Evolutionary conservation across 2,888 invertebrate species (phyloP).

Genomic region (Sphecodes monilicornis): DNA sequence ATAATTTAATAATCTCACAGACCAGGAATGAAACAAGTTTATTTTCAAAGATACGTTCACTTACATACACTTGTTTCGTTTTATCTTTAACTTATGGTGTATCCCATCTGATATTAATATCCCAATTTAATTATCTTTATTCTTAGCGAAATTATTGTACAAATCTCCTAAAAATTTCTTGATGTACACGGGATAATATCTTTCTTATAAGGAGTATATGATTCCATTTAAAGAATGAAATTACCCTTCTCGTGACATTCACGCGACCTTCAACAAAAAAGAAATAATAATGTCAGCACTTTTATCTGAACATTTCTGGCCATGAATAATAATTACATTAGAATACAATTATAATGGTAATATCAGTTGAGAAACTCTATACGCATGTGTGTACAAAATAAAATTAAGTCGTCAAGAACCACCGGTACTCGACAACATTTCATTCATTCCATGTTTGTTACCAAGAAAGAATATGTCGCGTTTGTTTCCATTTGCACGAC

Average conservation of each 20-base stretch:
- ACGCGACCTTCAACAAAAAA: too few relatives aligned
- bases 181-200: too few relatives aligned
- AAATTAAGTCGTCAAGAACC: constrained; percentile 12
- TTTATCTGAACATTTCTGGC: too few relatives aligned
- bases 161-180: too few relatives aligned
- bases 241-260: too few relatives aligned
- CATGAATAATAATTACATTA: not conserved
- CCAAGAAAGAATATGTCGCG: constrained; percentile 36
- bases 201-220: too few relatives aligned
- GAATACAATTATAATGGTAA: not conserved
- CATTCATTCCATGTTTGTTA: constrained; percentile 47
- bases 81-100: not conserved
- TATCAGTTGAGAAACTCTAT: not conserved
- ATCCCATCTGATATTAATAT: not conserved
- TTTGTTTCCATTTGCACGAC: too few relatives aligned
- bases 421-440: constrained; percentile 22
- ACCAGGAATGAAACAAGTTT: constrained; percentile 6
- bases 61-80: constrained; percentile 7
- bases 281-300: too few relatives aligned
- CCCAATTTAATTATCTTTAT: not conserved
- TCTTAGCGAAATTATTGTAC: too few relatives aligned
- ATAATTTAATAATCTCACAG: constrained; percentile 10
- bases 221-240: too few relatives aligned
- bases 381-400: constrained; percentile 17
- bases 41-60: constrained; percentile 1